phyloP scores from a whole-genome alignment of 2,113 vertebrate species.

The Uria aalge region DNA sequence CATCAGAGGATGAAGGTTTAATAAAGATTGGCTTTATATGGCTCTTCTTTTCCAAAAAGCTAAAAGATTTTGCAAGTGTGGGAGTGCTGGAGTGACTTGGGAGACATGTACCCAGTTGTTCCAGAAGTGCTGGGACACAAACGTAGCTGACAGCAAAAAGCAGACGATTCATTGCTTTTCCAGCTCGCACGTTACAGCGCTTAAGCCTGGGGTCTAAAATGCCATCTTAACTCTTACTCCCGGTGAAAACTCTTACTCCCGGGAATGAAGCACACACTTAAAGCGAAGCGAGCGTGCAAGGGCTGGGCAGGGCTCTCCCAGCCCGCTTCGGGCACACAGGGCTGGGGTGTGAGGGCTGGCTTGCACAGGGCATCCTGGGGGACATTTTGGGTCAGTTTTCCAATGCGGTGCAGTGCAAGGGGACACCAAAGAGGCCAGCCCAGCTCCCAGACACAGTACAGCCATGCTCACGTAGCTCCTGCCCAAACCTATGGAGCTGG shows the following conservation, averaged over 20 bases:
- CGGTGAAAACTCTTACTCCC: not conserved
- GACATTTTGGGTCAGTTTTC: not conserved
- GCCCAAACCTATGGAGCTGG: not conserved
- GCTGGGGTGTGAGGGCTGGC: fast-evolving
- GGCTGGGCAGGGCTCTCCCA: not conserved
- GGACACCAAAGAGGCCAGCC: not conserved
- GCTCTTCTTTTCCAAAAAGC: not conserved
- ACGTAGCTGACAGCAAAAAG: not conserved
- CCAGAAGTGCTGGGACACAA: not conserved
- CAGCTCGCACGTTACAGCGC: not conserved
- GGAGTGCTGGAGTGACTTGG: not conserved
- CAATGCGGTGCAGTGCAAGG: fast-evolving
- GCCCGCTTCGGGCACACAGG: fast-evolving
- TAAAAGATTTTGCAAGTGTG: constrained; percentile 5
- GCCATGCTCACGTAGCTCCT: fast-evolving
- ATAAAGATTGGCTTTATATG: not conserved
- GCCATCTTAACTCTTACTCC: not conserved
- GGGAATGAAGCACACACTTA: not conserved
- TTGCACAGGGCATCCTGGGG: fast-evolving
- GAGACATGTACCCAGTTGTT: not conserved
- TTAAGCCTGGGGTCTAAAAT: not conserved
- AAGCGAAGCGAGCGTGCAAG: fast-evolving
- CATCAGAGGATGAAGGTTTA: not conserved
- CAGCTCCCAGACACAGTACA: not conserved
- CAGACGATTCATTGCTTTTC: not conserved